phyloP scores from a whole-genome alignment of 2,888 invertebrate genomes.

The Notodonta dromedarius region DNA sequence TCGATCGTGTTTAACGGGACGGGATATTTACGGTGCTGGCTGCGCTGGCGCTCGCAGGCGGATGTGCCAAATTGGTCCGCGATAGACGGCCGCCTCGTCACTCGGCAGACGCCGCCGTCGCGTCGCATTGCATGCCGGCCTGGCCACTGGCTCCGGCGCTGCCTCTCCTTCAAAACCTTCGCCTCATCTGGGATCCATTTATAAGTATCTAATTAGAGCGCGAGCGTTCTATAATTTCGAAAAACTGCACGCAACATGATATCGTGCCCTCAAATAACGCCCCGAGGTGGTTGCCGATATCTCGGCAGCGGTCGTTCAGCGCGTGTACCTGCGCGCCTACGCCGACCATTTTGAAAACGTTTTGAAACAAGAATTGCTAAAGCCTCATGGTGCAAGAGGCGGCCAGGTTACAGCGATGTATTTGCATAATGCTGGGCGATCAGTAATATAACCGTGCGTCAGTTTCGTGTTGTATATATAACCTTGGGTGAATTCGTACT shows the following conservation, averaged over 20 bases:
- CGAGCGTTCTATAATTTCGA: slow-evolving; percentile 46
- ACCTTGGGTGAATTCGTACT: slow-evolving; percentile 51
- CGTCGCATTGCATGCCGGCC: slow-evolving; percentile 69
- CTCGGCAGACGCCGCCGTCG: slow-evolving; percentile 79
- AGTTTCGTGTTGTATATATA: slow-evolving; percentile 71
- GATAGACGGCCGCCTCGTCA: slow-evolving; percentile 68
- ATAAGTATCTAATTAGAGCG: slow-evolving; percentile 41
- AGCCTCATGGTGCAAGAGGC: slow-evolving; percentile 78
- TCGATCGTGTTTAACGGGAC: slow-evolving; percentile 56
- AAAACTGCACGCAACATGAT: slow-evolving; percentile 51
- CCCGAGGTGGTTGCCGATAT: slow-evolving; percentile 50
- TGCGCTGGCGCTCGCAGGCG: slow-evolving; percentile 71
- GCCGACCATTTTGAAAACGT: slow-evolving; percentile 75
- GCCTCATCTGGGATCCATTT: slow-evolving; percentile 50
- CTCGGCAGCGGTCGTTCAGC: slow-evolving; percentile 49
- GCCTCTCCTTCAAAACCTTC: slow-evolving; percentile 53
- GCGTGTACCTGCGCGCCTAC: slow-evolving; percentile 63
- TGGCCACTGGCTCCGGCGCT: slow-evolving; percentile 69
- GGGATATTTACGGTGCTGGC: slow-evolving; percentile 73
- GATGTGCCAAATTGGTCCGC: slow-evolving; percentile 82
- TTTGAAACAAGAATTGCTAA: slow-evolving; percentile 78
- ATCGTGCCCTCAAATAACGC: slow-evolving; percentile 43
- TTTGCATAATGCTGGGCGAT: slow-evolving; percentile 80
- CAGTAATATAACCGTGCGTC: slow-evolving; percentile 63
- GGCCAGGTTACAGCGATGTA: slow-evolving; percentile 72